Base-by-base conservation (phyloP, 2,888 invertebrate species). In the Cancer borealis region DNA sequence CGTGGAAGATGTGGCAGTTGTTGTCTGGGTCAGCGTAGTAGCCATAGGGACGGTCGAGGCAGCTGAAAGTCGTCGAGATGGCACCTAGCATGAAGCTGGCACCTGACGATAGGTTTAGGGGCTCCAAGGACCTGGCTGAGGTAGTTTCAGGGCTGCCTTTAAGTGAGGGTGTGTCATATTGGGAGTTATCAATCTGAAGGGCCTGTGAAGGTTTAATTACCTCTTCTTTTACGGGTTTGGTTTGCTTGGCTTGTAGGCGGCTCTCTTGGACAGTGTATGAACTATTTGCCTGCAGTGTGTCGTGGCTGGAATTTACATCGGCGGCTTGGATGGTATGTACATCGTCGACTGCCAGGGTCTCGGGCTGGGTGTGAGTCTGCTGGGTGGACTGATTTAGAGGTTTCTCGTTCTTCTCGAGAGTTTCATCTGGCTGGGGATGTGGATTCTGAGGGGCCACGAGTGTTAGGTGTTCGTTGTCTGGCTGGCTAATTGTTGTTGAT, bases 11-110 rank as follows among this genome's bases (percentile, higher is more conserved):
- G 30, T 79, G 93, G 73, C 93, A 93, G n/a, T 60, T 45, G 89
- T 93, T 93, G 89, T 93, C 93, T 47, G 88, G 93, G 30, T 93
- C 93, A 73, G 93, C 93, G 46, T 93, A 93, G 73, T 93, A 93
- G 66, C 93, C 93, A n/a, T 93, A 93, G 5, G 93, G 93, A 60
- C 89, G 88, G 47, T 89, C 89, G 46, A 89, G 26, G 47, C 93
- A 93, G 89, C 73, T 93, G 93, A 93, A 93, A 5, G 89, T 60
- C n/a, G 93, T 93, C 21, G 88, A 88, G 73, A 93, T 93, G 26
- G 89, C 46, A 17, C 93, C 93, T 17, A 93, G 73, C 39, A 89
- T 26, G 54, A 46, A 17, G 49, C 79, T 93, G 46, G 93, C 93
- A 14, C 89, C 93, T n/a, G 93, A 93, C 14, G 89, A 39, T 10